phyloP scores from a whole-genome alignment of 2,888 invertebrate species.

The Pteria penguin region DNA sequence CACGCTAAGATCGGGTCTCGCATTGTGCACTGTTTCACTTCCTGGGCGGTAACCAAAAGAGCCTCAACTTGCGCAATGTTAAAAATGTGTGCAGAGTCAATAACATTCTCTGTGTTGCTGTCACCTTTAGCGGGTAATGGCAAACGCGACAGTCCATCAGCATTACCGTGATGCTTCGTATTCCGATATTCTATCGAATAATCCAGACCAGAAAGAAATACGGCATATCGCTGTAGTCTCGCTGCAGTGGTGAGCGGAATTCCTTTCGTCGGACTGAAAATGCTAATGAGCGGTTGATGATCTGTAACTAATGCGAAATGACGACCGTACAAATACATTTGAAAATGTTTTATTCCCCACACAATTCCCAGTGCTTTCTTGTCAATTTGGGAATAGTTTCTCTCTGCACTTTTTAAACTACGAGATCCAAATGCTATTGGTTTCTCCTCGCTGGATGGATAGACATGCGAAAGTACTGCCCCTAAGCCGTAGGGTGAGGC shows the following conservation, averaged over 20 bases:
- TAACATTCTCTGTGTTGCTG: neutral
- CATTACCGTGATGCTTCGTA: constrained; percentile 45
- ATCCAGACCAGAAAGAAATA: constrained; percentile 4
- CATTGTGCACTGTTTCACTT: neutral
- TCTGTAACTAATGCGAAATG: no score
- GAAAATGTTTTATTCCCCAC: constrained; percentile 78
- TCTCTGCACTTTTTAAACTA: constrained; percentile 78
- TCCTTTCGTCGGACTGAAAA: no score
- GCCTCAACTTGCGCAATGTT: constrained; percentile 61
- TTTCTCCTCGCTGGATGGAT: constrained; percentile 46
- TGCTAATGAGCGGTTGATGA: no score
- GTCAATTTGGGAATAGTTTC: constrained; percentile 77
- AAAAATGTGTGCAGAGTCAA: constrained; percentile 17
- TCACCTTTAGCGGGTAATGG: constrained; percentile 17
- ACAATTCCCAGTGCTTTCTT: constrained; percentile 79
- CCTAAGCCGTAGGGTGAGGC: no score
- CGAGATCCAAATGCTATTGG: constrained; percentile 79
- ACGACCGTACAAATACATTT: no score
- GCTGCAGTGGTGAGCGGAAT: constrained; percentile 56
- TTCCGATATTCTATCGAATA: constrained; percentile 21
- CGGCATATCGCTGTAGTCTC: constrained; percentile 34
- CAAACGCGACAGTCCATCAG: constrained; percentile 44
- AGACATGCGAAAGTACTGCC: constrained; percentile 64
- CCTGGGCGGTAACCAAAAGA: constrained; percentile 44
- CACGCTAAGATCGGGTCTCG: constrained; percentile 19